Conservation (phyloP, 2,888 invertebrate genomes). For the Cheilosia grossa region DNA sequence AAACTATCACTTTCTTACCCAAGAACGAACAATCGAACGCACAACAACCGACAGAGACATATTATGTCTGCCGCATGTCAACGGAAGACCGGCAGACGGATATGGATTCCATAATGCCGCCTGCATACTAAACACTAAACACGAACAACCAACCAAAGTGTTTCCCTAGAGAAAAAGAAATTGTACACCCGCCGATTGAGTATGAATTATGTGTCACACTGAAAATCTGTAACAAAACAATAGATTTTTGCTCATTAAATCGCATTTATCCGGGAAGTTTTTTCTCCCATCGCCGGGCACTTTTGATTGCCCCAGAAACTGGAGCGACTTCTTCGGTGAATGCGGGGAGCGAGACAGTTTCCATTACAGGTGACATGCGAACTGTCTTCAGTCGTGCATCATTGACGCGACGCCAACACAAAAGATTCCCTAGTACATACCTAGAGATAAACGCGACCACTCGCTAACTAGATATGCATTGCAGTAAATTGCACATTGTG, state of each 20-base stretch:
- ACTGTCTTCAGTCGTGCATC: background rate
- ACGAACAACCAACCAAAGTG: background rate
- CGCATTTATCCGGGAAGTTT: conserved; percentile 12
- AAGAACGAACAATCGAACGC: conserved; percentile 39
- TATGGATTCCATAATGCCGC: conserved; percentile 61
- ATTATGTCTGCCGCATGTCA: conserved; percentile 65
- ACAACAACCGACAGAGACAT: conserved; percentile 42
- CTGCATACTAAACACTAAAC: conserved; percentile 55
- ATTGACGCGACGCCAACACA: background rate
- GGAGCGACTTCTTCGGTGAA: conserved; percentile 42
- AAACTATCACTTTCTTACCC: conserved; percentile 61
- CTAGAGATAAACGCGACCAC: background rate
- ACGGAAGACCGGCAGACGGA: conserved; percentile 65
- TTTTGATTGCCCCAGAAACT: conserved; percentile 64
- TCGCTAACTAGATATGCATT: conserved; percentile 9
- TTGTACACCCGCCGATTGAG: background rate
- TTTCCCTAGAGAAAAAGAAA: conserved; percentile 51
- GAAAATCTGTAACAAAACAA: conserved; percentile 42
- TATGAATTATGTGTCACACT: conserved; percentile 23
- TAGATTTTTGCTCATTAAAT: conserved; percentile 48
- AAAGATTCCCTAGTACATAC: conserved; percentile 7
- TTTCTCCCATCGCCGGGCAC: conserved; percentile 38
- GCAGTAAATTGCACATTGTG: conserved; percentile 43
- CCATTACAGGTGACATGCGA: conserved; percentile 21
- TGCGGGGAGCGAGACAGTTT: conserved; percentile 9